These are phyloP conservation scores for Pterostichus niger DNA, from an alignment of 2,888 invertebrate species.

Conservation along the genomic window DNA sequence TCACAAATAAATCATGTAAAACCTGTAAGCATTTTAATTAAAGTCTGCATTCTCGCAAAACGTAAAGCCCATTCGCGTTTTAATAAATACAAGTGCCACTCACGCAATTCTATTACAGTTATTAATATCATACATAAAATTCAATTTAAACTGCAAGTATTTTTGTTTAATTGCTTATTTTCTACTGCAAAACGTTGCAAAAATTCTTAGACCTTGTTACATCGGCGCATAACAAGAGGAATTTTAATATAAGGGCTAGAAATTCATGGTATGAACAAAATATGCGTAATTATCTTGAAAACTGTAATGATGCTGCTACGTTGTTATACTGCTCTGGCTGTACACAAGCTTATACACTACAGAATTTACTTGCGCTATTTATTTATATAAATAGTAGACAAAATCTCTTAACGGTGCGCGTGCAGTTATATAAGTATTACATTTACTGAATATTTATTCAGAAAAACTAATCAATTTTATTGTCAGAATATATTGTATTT, in stretches of 20 bases:
- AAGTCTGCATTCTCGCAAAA: background rate
- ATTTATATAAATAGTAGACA: background rate
- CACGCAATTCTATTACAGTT: background rate
- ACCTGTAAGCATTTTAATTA: background rate
- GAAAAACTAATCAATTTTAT: too few relatives aligned
- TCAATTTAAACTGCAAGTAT: conserved; percentile 45
- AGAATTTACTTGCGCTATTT: background rate
- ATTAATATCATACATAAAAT: conserved; percentile 50
- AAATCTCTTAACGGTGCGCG: background rate
- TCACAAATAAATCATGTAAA: too few relatives aligned
- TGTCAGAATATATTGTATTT: too few relatives aligned
- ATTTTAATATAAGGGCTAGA: conserved; percentile 50
- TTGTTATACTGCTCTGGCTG: background rate
- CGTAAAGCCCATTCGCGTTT: background rate
- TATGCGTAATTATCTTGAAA: conserved; percentile 53
- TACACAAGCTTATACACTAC: background rate
- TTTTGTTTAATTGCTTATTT: conserved; percentile 43
- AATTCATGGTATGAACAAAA: conserved; percentile 57
- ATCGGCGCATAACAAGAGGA: conserved; percentile 37
- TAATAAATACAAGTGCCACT: conserved; percentile 17
- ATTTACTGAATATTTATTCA: too few relatives aligned
- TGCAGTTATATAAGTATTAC: background rate
- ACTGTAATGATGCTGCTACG: conserved; percentile 50
- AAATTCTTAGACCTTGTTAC: conserved; percentile 58
- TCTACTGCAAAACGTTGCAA: conserved; percentile 45